These are phyloP conservation scores for Phenganax marumi DNA, from an alignment of 92 coral and sea anemone genomes.

Conservation along the genomic window DNA sequence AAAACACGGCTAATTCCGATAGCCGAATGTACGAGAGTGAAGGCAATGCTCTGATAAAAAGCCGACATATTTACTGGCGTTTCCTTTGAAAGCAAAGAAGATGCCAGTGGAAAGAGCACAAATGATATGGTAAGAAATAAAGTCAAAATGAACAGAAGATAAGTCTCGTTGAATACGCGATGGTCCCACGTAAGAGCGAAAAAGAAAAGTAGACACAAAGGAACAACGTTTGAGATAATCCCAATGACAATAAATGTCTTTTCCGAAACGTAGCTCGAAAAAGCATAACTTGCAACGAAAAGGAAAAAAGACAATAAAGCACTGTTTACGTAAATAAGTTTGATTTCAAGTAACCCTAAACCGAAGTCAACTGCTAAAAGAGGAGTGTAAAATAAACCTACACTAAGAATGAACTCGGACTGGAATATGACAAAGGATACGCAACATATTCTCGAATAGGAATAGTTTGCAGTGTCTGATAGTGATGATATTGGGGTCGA, in stretches of 20 bases:
- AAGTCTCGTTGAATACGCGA: background rate
- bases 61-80: background rate
- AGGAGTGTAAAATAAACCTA: background rate
- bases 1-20: background rate
- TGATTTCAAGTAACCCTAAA: background rate
- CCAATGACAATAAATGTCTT: background rate
- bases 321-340: slow-evolving; percentile 6
- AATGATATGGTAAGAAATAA: background rate
- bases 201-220: background rate
- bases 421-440: background rate
- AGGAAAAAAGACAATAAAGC: background rate
- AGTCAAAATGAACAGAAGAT: background rate
- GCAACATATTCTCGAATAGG: background rate
- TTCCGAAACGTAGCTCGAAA: background rate
- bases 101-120: background rate
- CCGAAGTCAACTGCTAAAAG: background rate
- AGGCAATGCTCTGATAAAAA: background rate
- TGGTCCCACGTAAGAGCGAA: slow-evolving; percentile 3
- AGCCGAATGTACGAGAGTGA: background rate
- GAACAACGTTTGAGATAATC: background rate
- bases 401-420: background rate
- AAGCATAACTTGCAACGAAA: background rate
- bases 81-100: background rate
- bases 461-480: background rate
- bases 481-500: background rate